Evolutionary conservation across 2,113 vertebrate genomes (phyloP).

Genomic region (Gopherus evgoodei): DNA sequence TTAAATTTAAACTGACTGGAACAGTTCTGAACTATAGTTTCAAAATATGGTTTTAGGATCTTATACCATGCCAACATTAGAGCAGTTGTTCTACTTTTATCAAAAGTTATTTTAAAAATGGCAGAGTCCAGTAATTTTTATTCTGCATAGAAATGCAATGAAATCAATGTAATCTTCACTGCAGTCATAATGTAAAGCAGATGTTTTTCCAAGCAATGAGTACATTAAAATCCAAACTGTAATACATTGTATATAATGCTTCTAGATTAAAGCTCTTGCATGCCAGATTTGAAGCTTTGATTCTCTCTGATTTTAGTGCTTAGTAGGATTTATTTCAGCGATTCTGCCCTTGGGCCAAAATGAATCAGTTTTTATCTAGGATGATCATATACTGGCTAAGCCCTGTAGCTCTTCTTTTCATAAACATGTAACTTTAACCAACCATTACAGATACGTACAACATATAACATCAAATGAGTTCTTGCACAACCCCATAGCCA

Average conservation of each 20-base stretch:
- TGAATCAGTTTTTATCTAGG: conserved; percentile 68
- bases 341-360: conserved; percentile 68
- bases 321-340: conserved; percentile 67
- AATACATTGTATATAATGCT: conserved; percentile 64
- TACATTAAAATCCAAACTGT: conserved; percentile 64
- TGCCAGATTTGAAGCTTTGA: conserved; percentile 72
- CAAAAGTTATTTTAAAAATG: conserved; percentile 70
- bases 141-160: conserved; percentile 73
- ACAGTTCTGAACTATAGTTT: conserved; percentile 6
- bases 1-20: conserved; percentile 32
- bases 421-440: conserved; percentile 63
- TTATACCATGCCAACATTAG: conserved; percentile 44
- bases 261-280: conserved; percentile 74
- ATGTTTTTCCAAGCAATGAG: conserved; percentile 65
- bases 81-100: conserved; percentile 68
- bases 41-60: conserved; percentile 40
- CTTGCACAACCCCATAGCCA: background rate
- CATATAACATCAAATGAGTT: conserved; percentile 42
- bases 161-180: conserved; percentile 70
- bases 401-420: conserved; percentile 65
- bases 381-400: conserved; percentile 54
- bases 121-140: conserved; percentile 75
- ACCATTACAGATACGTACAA: conserved; percentile 35
- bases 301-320: conserved; percentile 68
- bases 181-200: conserved; percentile 76